A percentile compares a stretch with the other conserved stretches of the same genome.
These are phyloP conservation scores for Oceanodroma tethys DNA, from an alignment of 2,113 vertebrate genomes.

Conservation along the genomic window DNA sequence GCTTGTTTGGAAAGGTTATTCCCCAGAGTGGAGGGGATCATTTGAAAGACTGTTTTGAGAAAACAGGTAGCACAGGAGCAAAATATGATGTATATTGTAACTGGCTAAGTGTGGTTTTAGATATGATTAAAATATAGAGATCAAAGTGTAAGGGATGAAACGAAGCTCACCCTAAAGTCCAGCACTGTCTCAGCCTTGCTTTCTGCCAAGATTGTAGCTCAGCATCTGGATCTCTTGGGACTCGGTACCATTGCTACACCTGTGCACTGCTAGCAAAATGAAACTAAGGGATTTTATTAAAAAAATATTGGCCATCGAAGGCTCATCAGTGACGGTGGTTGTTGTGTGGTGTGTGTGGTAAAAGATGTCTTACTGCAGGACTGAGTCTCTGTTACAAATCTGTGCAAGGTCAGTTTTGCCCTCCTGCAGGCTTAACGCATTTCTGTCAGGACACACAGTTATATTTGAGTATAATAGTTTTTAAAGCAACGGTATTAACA, in stretches of 20 bases:
- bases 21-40: not conserved
- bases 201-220: not conserved
- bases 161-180: not conserved
- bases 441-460: not conserved
- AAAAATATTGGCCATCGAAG: not conserved
- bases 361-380: not conserved
- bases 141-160: not conserved
- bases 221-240: not conserved
- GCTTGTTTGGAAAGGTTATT: not conserved
- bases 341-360: not conserved
- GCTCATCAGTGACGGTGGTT: fast-evolving
- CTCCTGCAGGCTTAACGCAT: not conserved
- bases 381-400: not conserved
- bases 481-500: not conserved
- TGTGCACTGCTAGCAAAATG: not conserved
- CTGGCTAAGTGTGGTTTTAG: not conserved
- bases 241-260: fast-evolving
- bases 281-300: not conserved
- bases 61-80: not conserved
- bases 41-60: not conserved
- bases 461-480: not conserved
- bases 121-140: not conserved
- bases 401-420: not conserved
- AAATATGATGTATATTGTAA: not conserved
- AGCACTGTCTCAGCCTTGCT: not conserved